Evolutionary conservation across 2,797 vertebrate species (phyloP).

Genomic region (Mico argentatus): DNA sequence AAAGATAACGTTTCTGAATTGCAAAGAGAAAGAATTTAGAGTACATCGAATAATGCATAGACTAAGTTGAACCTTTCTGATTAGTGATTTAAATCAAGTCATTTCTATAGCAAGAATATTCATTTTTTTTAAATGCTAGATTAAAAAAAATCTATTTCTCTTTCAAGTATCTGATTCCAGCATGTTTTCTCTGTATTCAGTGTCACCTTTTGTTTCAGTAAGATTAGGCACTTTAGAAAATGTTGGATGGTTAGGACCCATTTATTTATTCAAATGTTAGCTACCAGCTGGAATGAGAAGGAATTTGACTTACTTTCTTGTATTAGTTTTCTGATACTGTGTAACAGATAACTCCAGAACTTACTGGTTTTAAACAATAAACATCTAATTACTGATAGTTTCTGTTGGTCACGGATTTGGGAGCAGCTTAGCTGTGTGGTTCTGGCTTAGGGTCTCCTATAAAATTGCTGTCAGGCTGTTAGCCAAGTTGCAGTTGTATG

Average conservation of each 20-base stretch:
- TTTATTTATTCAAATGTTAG: neutral
- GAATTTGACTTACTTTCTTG: conserved; percentile 20
- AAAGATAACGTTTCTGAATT: neutral
- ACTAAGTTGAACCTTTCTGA: neutral
- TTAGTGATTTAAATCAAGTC: neutral
- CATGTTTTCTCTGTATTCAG: neutral
- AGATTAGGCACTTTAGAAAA: neutral
- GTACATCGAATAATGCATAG: neutral
- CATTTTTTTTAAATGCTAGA: neutral
- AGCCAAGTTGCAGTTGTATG: neutral
- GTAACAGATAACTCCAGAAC: conserved; percentile 19
- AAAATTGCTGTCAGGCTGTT: neutral
- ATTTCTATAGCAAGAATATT: neutral
- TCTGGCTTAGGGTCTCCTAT: neutral
- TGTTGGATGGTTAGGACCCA: neutral
- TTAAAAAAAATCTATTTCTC: neutral
- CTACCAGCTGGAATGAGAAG: neutral
- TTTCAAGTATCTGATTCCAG: neutral
- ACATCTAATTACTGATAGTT: neutral
- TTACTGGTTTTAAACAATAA: neutral
- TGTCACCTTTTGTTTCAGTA: neutral
- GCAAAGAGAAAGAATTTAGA: neutral
- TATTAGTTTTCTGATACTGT: neutral
- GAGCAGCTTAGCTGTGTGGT: neutral
- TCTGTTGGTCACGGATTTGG: conserved; percentile 1